phyloP scores from a whole-genome alignment of 1,140 invertebrate genomes.

The Zelostemma sp. region DNA sequence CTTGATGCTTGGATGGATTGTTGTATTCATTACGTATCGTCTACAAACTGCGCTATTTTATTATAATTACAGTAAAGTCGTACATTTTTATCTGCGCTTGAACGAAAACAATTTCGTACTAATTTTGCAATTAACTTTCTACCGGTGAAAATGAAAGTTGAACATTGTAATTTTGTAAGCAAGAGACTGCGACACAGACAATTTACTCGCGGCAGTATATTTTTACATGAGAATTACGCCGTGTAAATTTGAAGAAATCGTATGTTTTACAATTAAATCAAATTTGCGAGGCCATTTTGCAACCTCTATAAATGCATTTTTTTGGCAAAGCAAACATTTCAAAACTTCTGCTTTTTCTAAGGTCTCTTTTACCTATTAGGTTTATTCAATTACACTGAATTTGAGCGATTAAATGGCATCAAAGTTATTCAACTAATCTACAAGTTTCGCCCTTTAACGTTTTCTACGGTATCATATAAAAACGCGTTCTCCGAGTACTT shows the following conservation, averaged over 20 bases:
- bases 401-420: slow-evolving; percentile 63
- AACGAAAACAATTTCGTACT: background rate
- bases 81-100: slow-evolving; percentile 3
- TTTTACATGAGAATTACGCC: background rate
- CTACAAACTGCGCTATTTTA: slow-evolving; percentile 32
- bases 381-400: slow-evolving; percentile 59
- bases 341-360: slow-evolving; percentile 15
- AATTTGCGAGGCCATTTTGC: background rate
- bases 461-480: slow-evolving; percentile 32
- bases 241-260: background rate
- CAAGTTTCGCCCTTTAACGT: slow-evolving; percentile 29
- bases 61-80: slow-evolving; percentile 27
- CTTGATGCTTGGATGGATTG: slow-evolving; percentile 55
- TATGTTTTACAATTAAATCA: background rate
- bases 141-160: background rate
- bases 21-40: slow-evolving; percentile 33
- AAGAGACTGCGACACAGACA: no score
- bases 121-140: background rate
- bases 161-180: background rate
- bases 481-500: slow-evolving; percentile 30
- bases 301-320: background rate
- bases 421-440: slow-evolving; percentile 51
- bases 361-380: slow-evolving; percentile 42
- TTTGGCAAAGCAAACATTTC: slow-evolving; percentile 14
- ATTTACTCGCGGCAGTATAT: no score